phyloP scores from a whole-genome alignment of 2,113 vertebrate species.

The Microtus pennsylvanicus region DNA sequence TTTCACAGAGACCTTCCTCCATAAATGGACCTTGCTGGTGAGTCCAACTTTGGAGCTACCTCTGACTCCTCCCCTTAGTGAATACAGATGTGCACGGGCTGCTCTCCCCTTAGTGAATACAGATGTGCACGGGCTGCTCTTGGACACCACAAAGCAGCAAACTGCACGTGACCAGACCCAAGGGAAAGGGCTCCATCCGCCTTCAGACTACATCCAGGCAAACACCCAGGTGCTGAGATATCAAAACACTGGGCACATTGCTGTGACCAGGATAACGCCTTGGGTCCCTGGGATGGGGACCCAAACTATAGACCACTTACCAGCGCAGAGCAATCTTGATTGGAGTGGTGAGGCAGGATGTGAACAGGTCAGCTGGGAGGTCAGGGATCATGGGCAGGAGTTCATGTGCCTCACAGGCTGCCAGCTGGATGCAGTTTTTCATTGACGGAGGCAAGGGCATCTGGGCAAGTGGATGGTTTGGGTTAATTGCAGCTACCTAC shows the following conservation, averaged over 20 bases:
- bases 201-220: constrained; percentile 69
- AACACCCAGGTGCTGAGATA: neutral
- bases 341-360: constrained; percentile 98
- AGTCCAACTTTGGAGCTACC: fast-evolving
- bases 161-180: neutral
- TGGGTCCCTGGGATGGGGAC: neutral
- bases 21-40: neutral
- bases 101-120: neutral
- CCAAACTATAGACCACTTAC: constrained; percentile 84
- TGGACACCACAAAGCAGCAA: too few species aligned
- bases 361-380: constrained; percentile 98
- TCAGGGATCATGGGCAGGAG: constrained; percentile 99
- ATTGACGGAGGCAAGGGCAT: constrained; percentile 98
- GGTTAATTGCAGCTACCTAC: constrained; percentile 98
- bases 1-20: neutral
- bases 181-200: constrained; percentile 58
- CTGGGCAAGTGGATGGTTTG: constrained; percentile 97
- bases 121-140: fast-evolving
- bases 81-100: neutral
- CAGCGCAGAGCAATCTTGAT: constrained; percentile 99
- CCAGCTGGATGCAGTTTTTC: constrained; percentile 99
- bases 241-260: constrained; percentile 57
- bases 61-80: too few species aligned
- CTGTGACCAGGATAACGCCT: neutral
- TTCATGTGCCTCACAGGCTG: constrained; percentile 96